These are phyloP conservation scores for Brachyrhaphis roseni DNA, from an alignment of 2,797 vertebrate species.

Conservation along the genomic window DNA sequence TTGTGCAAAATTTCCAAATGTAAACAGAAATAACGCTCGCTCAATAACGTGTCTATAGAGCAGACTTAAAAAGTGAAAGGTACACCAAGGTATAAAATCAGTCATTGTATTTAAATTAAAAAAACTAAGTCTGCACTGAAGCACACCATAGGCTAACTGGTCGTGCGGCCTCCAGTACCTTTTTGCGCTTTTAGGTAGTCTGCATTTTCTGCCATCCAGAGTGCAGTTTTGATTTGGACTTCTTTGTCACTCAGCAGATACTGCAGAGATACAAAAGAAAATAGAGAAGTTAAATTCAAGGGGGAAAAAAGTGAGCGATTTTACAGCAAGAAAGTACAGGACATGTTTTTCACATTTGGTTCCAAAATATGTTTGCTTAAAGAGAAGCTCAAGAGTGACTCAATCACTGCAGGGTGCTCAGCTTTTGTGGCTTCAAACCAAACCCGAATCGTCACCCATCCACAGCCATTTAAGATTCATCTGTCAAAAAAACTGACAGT, in stretches of 20 bases:
- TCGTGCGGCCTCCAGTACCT: conserved; percentile 71
- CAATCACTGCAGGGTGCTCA: background rate
- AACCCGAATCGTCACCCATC: background rate
- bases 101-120: background rate
- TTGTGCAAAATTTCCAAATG: too few relatives aligned
- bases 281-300: too few relatives aligned
- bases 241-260: conserved; percentile 94
- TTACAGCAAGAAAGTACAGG: background rate
- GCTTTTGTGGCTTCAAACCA: background rate
- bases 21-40: too few relatives aligned
- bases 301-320: background rate
- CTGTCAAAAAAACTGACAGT: background rate
- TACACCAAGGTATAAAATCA: background rate
- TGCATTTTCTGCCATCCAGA: conserved; percentile 95
- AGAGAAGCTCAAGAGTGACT: background rate
- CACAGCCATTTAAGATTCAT: background rate
- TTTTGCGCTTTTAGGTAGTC: conserved; percentile 95
- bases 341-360: background rate
- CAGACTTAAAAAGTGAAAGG: background rate
- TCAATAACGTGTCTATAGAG: too few relatives aligned
- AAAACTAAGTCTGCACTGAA: background rate
- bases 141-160: background rate
- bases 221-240: conserved; percentile 90
- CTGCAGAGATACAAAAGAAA: conserved; percentile 66
- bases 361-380: background rate